Evolutionary conservation across 1,140 invertebrate genomes (phyloP).

Genomic region (Achroia grisella): DNA sequence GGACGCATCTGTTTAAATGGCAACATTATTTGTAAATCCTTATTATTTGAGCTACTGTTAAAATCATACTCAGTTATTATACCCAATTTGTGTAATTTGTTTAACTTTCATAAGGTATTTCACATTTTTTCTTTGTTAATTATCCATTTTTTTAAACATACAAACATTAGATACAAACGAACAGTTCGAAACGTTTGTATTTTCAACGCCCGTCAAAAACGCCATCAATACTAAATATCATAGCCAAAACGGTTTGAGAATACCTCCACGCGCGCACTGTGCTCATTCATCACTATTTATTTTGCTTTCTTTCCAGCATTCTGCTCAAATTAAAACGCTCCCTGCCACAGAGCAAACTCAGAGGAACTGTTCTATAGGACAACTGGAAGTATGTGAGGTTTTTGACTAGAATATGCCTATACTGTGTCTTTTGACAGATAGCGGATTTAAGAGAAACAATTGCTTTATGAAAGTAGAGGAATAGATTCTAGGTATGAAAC

Average conservation of each 20-base stretch:
- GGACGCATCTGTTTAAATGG: no score
- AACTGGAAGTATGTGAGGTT: neutral
- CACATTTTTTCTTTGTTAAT: no score
- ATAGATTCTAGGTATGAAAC: conserved; percentile 9
- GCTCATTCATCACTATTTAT: conserved; percentile 20
- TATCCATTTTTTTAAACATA: no score
- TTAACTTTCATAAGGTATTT: no score
- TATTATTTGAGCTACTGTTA: no score
- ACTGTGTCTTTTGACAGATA: neutral
- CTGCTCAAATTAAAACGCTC: conserved; percentile 10
- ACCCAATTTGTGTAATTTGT: no score
- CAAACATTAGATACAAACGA: conserved; percentile 6
- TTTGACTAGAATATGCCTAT: neutral
- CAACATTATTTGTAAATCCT: no score
- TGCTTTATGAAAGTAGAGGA: neutral
- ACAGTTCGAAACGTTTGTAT: conserved; percentile 2
- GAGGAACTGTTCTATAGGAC: neutral
- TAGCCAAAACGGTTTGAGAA: conserved; percentile 14
- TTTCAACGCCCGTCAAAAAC: conserved; percentile 12
- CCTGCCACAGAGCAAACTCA: conserved; percentile 1
- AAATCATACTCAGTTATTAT: no score
- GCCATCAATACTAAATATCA: conserved; percentile 17
- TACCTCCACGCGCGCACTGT: conserved; percentile 6
- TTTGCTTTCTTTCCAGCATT: conserved; percentile 14
- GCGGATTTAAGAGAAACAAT: neutral